Evolutionary conservation across 2,888 invertebrate genomes (phyloP), one percentile per base, ranked within the genome.

Genomic region (Dendrolimus pini): DNA sequence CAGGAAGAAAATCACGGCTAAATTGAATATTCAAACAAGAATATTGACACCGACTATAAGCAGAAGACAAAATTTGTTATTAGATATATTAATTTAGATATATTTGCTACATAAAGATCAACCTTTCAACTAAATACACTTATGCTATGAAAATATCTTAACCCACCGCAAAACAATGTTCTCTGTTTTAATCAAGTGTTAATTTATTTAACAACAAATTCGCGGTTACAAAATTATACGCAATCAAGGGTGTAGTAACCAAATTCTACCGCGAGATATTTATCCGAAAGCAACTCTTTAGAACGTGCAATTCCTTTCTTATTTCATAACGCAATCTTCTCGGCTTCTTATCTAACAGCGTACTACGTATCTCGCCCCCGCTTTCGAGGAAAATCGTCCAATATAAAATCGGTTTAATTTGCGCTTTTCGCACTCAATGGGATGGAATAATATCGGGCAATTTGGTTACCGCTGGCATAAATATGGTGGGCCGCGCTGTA

Each of bases 321-420:
- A 89, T 90, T 90, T 89, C 89, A 89, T 89, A 89, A 89, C 84
- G 85, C 89, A 89, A 90, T 89, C 89, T 89, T 83, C 85, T 75
- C 83, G 73, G 78, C 75, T 81, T 78, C 89, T 90, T 90, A 90
- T 90, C 89, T 89, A 79, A 82, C 84, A 80, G 77, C 83, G 85
- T 84, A 85, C 87, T 84, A 85, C 87, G 86, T 88, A 89, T 89
- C 89, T 88, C 84, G 86, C 85, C 83, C 83, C 83, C 84, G 85
- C 83, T 83, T 81, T 82, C 74, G 75, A 79, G 81, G 89, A 87
- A 85, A 90, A 90, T 89, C 89, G 83, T 89, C 89, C 85, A 89
- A 90, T 90, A 90, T 90, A 90, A 90, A 90, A 89, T 90, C 89
- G 89, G 88, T 90, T 90, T 90, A 90, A 90, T 90, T 90, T 90